Evolutionary conservation across 1,140 invertebrate species (phyloP), one percentile per base, ranked within the genome.

Genomic region (Drosophila teissieri): DNA sequence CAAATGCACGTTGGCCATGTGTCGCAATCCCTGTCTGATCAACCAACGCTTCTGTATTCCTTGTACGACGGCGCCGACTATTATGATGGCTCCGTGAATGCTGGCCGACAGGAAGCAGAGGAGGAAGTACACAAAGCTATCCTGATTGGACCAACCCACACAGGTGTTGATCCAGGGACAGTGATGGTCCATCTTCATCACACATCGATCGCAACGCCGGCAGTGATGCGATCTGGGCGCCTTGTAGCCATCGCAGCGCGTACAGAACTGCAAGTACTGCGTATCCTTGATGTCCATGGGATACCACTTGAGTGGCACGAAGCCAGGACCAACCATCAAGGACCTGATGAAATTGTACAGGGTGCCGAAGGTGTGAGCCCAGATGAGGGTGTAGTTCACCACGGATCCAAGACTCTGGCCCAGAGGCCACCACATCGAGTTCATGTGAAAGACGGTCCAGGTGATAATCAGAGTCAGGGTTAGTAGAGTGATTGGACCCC

Each of bases 161-260:
- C 97, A 98, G 49, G 61, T 62, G 69, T 92, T 92, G 56, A 92
- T 91, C 88, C 90, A 92, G 0, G 97, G 97, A 92, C 97, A 98
- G 92, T 98, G 97, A 92, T 98, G 97, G 92, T 99, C 98, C 98
- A 99, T 99, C 94, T 99, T 99, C 91, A 97, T 94, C 1, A 99
- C 95, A 94, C 98, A 99, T 36, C 95, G 93, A 62, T 95, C 94
- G 96, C 98, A 99, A 94, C 98, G 98, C 80, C 97, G 94, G 92
- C 98, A 99, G 92, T 99, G 98, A 94, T 99, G 98, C 73, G 98
- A 95, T 90, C 98, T 94, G 0, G 98, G 98, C 27, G 97, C 96
- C 94, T 99, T 99, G 82, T 96, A 99, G 1, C 97, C 97, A 83
- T 97, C 93, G 92, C 98, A 99, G 17, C 95, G 93, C 58, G 93